Percentiles rank a stretch among this genome's conserved stretches.
phyloP scores from a whole-genome alignment of 2,113 vertebrate genomes.

The Strigops habroptila region DNA sequence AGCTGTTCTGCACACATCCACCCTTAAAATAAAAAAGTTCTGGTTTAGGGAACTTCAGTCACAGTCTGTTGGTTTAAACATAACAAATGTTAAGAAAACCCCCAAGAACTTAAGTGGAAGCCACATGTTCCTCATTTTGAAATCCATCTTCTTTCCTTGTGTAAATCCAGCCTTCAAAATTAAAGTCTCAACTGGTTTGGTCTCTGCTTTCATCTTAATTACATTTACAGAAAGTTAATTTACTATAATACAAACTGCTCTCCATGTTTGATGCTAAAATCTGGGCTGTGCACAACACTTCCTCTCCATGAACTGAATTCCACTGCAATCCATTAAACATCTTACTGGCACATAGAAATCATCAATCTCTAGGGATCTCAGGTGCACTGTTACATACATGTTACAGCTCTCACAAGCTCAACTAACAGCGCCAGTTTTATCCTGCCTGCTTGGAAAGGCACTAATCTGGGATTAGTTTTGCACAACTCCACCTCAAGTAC shows the following conservation, averaged over 20 bases:
- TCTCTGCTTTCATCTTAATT: not conserved
- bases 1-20: not conserved
- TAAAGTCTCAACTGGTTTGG: not conserved
- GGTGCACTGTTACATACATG: not conserved
- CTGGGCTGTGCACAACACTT: not conserved
- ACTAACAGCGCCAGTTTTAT: not conserved
- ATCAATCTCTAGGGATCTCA: not conserved
- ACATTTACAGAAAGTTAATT: not conserved
- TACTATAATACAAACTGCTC: not conserved
- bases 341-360: not conserved
- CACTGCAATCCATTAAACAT: not conserved
- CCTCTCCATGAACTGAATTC: not conserved
- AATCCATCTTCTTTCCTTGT: not conserved
- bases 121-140: not conserved
- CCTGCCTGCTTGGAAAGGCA: not conserved
- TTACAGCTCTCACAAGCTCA: not conserved
- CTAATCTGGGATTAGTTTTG: constrained; percentile 51
- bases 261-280: not conserved
- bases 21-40: not conserved
- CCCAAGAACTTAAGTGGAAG: not conserved
- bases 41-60: not conserved
- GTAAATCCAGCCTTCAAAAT: not conserved
- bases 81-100: not conserved
- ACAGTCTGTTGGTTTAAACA: not conserved
- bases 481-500: not conserved